phyloP scores from a whole-genome alignment of 2,888 invertebrate genomes.

The Ormyrus rosae region DNA sequence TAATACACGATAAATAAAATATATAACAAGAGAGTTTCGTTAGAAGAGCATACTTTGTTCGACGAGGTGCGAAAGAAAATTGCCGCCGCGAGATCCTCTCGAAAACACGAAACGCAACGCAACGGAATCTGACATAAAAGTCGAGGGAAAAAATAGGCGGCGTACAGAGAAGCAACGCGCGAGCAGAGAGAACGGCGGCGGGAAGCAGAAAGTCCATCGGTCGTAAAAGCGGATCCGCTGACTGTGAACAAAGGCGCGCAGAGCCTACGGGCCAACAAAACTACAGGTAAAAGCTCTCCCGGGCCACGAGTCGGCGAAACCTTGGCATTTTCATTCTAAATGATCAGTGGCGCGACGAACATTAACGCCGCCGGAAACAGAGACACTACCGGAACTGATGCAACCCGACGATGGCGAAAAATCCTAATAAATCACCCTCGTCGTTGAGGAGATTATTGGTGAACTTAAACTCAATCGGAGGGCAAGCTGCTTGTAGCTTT shows the following conservation, averaged over 20 bases:
- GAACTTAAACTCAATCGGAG: too few species aligned
- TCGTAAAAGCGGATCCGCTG: conserved; percentile 57
- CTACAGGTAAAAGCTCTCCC: conserved; percentile 36
- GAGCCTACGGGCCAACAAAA: conserved; percentile 24
- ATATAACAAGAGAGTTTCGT: too few species aligned
- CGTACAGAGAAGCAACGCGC: not conserved
- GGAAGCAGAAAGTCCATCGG: conserved; percentile 41
- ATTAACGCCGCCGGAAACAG: conserved; percentile 41
- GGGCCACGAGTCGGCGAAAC: conserved; percentile 52
- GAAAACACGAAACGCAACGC: too few species aligned
- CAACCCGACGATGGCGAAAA: conserved; percentile 10
- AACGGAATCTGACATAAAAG: not conserved
- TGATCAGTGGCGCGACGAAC: conserved; percentile 60
- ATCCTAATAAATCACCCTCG: too few species aligned
- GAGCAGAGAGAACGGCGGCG: not conserved
- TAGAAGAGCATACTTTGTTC: too few species aligned
- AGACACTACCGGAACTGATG: conserved; percentile 54
- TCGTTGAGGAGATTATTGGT: too few species aligned
- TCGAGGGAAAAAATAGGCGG: not conserved
- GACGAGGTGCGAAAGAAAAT: too few species aligned
- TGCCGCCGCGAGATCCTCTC: too few species aligned
- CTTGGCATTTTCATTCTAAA: conserved; percentile 59
- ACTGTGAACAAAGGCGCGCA: conserved; percentile 44
- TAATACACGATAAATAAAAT: too few species aligned
- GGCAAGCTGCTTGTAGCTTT: too few species aligned